Conservation (phyloP, 2,113 vertebrate species). For the Poicephalus meyeri region DNA sequence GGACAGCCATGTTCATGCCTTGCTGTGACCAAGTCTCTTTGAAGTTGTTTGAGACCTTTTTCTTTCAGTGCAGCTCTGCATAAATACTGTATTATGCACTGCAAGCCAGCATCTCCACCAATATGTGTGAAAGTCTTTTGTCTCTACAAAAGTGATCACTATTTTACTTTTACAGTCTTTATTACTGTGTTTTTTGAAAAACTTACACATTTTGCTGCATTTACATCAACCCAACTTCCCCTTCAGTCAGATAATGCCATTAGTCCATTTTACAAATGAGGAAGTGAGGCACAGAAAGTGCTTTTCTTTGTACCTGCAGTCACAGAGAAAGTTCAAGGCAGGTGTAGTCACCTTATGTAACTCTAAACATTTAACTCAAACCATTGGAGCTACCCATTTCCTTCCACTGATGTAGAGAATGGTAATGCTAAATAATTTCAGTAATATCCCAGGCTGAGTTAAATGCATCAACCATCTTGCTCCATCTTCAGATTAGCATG, state of each 20-base stretch:
- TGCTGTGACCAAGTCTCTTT: not conserved
- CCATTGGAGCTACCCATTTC: not conserved
- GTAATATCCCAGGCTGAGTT: not conserved
- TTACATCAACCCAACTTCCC: not conserved
- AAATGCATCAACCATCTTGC: not conserved
- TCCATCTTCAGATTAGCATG: not conserved
- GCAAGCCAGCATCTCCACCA: not conserved
- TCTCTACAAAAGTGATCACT: not conserved
- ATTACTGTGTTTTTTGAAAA: not conserved
- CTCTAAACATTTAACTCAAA: not conserved
- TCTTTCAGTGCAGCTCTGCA: not conserved
- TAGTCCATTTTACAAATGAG: not conserved
- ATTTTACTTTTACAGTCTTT: not conserved
- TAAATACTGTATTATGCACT: not conserved
- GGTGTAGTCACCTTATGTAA: not conserved
- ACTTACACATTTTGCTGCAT: not conserved
- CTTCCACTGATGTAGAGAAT: not conserved
- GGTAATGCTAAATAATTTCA: not conserved
- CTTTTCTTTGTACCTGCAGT: not conserved
- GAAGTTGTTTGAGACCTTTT: not conserved
- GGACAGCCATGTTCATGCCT: not conserved
- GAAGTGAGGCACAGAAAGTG: not conserved
- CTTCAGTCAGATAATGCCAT: not conserved
- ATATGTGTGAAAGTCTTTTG: not conserved
- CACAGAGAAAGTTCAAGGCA: not conserved